A percentile compares a stretch with the other conserved stretches of the same genome.
phyloP scores from a whole-genome alignment of 2,888 invertebrate genomes.

The Epiperipatus broadwayi region DNA sequence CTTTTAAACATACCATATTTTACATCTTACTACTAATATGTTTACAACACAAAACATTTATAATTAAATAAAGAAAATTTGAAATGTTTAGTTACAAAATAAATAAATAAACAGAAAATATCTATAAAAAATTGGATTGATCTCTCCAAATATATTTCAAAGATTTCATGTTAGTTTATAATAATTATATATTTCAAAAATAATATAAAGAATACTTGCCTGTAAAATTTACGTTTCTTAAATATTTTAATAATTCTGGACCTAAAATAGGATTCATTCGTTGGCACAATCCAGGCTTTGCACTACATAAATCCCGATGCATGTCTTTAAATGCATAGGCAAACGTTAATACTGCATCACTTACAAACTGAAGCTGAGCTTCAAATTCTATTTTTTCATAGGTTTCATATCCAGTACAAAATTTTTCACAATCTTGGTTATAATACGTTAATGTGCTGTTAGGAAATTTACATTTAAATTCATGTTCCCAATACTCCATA shows the following conservation, averaged over 20 bases:
- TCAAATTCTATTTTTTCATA: no score
- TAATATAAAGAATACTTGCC: conserved; percentile 39
- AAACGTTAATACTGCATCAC: conserved; percentile 86
- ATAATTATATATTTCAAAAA: not conserved
- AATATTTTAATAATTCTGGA: conserved; percentile 55
- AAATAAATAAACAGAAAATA: no score
- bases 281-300: conserved; percentile 49
- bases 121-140: no score
- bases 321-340: conserved; percentile 65
- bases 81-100: no score
- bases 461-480: conserved; percentile 55
- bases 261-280: conserved; percentile 79
- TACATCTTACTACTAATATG: no score
- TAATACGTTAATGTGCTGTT: conserved; percentile 61
- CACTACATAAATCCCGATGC: conserved; percentile 59
- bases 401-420: conserved; percentile 58
- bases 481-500: conserved; percentile 84
- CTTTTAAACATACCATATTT: no score
- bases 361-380: conserved; percentile 83
- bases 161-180: no score
- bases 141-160: no score
- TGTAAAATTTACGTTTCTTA: conserved; percentile 64
- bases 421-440: conserved; percentile 46
- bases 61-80: no score
- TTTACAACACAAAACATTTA: no score